Conservation (phyloP, 2,797 vertebrate species). For the Paedocypris micromegethes region DNA sequence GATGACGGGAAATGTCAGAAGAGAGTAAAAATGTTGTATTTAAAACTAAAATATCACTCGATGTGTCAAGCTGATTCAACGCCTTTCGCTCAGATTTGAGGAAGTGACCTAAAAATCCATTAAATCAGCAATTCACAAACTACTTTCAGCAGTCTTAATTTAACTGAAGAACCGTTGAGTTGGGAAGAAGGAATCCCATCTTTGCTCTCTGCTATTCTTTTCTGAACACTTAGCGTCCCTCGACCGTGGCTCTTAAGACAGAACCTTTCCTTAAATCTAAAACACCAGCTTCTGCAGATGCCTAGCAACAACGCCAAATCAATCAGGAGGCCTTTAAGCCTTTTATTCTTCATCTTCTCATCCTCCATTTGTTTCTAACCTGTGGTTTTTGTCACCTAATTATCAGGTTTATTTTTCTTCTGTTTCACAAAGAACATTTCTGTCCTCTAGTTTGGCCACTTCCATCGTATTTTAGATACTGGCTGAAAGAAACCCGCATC, state of each 20-base stretch:
- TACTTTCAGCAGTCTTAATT: too few species aligned
- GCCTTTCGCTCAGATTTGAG: too few species aligned
- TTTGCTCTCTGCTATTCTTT: constrained; percentile 27
- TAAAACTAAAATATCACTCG: too few species aligned
- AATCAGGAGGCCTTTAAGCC: constrained; percentile 31
- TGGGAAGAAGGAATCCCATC: not conserved
- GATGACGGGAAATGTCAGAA: too few species aligned
- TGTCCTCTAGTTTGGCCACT: too few species aligned
- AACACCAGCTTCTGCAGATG: constrained; percentile 35
- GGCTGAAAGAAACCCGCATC: too few species aligned
- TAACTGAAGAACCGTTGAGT: too few species aligned
- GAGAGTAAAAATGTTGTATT: too few species aligned
- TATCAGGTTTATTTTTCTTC: constrained; percentile 28
- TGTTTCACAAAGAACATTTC: not conserved
- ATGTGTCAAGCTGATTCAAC: too few species aligned
- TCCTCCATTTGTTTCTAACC: constrained; percentile 28
- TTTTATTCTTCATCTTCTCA: constrained; percentile 28
- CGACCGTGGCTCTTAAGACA: constrained; percentile 9
- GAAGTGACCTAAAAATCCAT: too few species aligned
- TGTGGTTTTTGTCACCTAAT: not conserved
- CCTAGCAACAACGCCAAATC: constrained; percentile 51
- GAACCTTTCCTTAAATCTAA: constrained; percentile 22
- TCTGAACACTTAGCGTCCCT: constrained; percentile 26
- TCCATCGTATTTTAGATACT: too few species aligned
- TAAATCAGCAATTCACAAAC: too few species aligned